Evolutionary conservation across 2,113 vertebrate genomes (phyloP), one percentile per base, ranked within the genome.

Genomic region (Promerops cafer): DNA sequence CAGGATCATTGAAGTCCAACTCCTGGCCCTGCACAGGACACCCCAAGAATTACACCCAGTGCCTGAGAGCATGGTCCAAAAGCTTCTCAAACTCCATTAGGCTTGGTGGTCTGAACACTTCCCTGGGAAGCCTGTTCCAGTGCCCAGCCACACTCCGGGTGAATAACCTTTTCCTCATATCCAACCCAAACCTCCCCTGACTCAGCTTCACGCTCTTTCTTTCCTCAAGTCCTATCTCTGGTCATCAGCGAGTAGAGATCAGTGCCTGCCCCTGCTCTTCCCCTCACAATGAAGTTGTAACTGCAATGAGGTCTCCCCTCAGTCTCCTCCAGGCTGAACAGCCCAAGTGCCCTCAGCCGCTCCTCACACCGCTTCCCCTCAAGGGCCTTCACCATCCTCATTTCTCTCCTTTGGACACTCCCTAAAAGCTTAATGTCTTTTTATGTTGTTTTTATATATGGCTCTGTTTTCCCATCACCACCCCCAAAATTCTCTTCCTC

Each of bases 261-360:
- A 30, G 15, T n/a, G 7, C 6, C 33, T 33, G 37, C 2, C 35
- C 2, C 15, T 65, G 7, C 37, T 44, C 18, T 28, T 23, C 12
- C 27, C 10, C 15, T 50, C 37, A 57, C 5, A 13, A 42, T 18
- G 8, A 44, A 28, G 17, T 1, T 44, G 10, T 1, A 31, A 28
- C 18, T 44, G 4, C 15, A 19, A 1, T 7, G 12, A 57, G 11
- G 5, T 37, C 18, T 27, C 40, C n/a, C 30, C 30, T 71, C 42
- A 64, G 42, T 27, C 31, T 57, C 26, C 30, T 82, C 42, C 42
- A 31, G 42, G 22, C 5, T 16, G 26, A 27, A n/a, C 20, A 47
- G 7, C 15, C 3, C 26, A 22, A 71, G 42, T 10, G n/a, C 3
- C 14, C 30, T 22, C 40, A 7, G 7, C 6, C 1, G 0, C 24